Base-by-base conservation (phyloP, 2,113 vertebrate species). In the Ivindomyrus marchei region DNA sequence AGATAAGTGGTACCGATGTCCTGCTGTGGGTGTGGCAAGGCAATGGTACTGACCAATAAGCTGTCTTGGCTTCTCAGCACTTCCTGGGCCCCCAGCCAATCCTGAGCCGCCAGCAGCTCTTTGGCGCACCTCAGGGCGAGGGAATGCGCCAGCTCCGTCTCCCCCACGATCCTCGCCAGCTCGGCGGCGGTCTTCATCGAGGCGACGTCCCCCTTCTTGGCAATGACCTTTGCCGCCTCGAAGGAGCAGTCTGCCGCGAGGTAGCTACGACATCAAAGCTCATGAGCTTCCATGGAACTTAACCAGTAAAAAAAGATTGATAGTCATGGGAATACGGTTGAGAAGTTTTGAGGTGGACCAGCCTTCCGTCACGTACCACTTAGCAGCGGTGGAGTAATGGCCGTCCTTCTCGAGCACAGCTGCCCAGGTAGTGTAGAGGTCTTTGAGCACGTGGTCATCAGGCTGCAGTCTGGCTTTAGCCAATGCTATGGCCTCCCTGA, bases 401-500 rank as follows among this genome's bases (percentile, higher is more conserved):
- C 98, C 98, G 1, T 98, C 98, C 56, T 95, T 98, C 92, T 99
- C 98, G 50, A 99, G 94, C 50, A 96, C 17, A 0, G 96, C 92
- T 13, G 97, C 98, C 98, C 98, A 99, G 90, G 92, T 94, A 66
- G 93, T 95, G 94, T 97, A 98, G 0, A 99, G 94, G 42, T 98
- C 97, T 91, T 92, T 97, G 90, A 99, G 94, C 53, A 97, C 84
- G 0, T 97, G 96, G 56, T 99, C 98, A 0, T 98, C 97, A 0
- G 96, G 96, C 3, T 96, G 96, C 89, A 99, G 94, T 89, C 98
- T 93, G 89, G 98, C 97, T 93, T 98, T 98, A 11, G 97, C 98
- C 92, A 99, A 94, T 1, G 96, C 97, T 74, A 98, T 96, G 66
- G 98, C 98, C 94, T 99, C 98, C 93, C 98, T 99, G 92, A 88